Percentiles rank a stretch among this genome's conserved stretches.
phyloP scores from a whole-genome alignment of 2,888 invertebrate species.

The Esperia sulphurella region DNA sequence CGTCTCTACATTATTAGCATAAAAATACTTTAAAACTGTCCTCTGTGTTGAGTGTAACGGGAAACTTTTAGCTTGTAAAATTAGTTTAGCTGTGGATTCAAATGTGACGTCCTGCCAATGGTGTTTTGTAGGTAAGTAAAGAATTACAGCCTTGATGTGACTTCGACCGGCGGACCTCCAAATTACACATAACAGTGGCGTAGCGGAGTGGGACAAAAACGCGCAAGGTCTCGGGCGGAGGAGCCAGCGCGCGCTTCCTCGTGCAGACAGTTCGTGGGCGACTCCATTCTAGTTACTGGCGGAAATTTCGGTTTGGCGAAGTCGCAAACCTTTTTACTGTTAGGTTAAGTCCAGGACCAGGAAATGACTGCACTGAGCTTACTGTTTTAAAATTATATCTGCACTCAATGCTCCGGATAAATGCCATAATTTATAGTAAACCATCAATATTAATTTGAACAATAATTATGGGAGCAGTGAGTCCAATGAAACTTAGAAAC shows the following conservation, averaged over 20 bases:
- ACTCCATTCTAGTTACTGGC: background rate
- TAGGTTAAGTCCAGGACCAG: background rate
- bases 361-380: background rate
- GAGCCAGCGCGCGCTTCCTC: conserved; percentile 41
- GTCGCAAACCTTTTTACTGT: background rate
- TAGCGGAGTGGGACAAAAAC: conserved; percentile 60
- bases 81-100: background rate
- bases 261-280: conserved; percentile 30
- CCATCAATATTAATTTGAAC: background rate
- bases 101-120: background rate
- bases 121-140: background rate
- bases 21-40: too few relatives aligned
- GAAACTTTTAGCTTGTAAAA: too few relatives aligned
- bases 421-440: background rate
- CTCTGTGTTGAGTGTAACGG: too few relatives aligned
- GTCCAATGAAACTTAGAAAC: background rate
- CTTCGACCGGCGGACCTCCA: conserved; percentile 74
- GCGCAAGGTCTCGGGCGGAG: conserved; percentile 45
- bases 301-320: conserved; percentile 6
- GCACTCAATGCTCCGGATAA: background rate
- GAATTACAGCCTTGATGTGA: conserved; percentile 44
- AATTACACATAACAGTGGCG: conserved; percentile 77
- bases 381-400: background rate
- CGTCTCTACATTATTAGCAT: too few relatives aligned
- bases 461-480: background rate